Evolutionary conservation across 2,797 vertebrate genomes (phyloP).

Genomic region (Glyptemys insculpta): DNA sequence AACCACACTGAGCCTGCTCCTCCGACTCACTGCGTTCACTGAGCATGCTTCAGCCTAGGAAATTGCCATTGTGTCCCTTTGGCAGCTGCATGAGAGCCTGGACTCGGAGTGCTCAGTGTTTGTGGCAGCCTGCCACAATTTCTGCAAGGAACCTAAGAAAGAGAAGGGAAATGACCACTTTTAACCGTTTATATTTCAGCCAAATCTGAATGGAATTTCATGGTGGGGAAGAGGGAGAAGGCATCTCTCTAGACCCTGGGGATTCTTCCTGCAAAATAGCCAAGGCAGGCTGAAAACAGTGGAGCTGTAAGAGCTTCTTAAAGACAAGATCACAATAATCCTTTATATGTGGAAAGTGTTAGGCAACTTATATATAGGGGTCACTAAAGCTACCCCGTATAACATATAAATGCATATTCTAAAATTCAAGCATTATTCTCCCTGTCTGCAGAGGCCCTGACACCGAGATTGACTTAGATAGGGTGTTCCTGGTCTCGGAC

Average conservation of each 20-base stretch:
- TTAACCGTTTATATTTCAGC: not conserved
- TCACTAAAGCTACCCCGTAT: not conserved
- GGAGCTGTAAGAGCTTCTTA: not conserved
- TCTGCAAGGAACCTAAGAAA: not conserved
- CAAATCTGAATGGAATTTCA: not conserved
- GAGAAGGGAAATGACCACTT: not conserved
- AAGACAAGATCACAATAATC: not conserved
- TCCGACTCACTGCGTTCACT: not conserved
- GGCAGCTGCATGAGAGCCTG: not conserved
- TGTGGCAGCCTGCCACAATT: not conserved
- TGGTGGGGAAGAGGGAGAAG: not conserved
- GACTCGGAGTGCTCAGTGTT: not conserved
- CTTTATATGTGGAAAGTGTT: not conserved
- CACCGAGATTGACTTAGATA: not conserved
- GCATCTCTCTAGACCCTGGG: not conserved
- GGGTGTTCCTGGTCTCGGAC: not conserved
- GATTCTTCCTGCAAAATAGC: not conserved
- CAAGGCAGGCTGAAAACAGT: not conserved
- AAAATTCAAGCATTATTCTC: not conserved
- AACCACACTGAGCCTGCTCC: not conserved
- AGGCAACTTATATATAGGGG: not conserved
- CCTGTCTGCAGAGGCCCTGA: not conserved
- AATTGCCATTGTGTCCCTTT: not conserved
- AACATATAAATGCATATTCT: rapidly evolving
- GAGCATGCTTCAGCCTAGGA: not conserved